Evolutionary conservation across 2,113 vertebrate genomes (phyloP).

Genomic region (Aldabrachelys gigantea): DNA sequence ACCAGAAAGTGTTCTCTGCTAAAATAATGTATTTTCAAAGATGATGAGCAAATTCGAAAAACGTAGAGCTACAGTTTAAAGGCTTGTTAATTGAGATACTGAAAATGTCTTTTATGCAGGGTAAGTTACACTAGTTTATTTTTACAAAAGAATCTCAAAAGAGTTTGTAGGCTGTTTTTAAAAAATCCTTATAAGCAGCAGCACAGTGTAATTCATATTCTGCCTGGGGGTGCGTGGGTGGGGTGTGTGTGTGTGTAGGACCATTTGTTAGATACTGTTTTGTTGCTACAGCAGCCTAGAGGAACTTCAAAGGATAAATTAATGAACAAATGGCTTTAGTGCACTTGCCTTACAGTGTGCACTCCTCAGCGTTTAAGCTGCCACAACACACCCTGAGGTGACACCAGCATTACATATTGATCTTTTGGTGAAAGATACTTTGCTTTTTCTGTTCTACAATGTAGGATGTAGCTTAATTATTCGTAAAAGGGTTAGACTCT

Average conservation of each 20-base stretch:
- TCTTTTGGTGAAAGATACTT: neutral
- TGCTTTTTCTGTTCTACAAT: neutral
- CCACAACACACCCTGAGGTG: slow-evolving; percentile 30
- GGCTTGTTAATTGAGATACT: neutral
- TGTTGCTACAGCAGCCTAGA: slow-evolving; percentile 40
- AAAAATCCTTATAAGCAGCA: neutral
- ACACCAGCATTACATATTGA: slow-evolving; percentile 20
- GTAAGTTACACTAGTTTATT: neutral
- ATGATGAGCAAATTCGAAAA: neutral
- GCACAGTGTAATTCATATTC: rapidly evolving
- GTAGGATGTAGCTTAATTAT: too few relatives aligned
- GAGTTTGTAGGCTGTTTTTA: neutral
- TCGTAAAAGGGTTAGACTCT: neutral
- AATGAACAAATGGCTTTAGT: slow-evolving; percentile 27
- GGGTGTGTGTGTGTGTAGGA: neutral
- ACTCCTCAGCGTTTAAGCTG: slow-evolving; percentile 24
- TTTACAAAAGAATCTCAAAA: neutral
- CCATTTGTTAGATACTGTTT: neutral
- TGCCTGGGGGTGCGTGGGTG: neutral
- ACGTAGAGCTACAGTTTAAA: neutral
- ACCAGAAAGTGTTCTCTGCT: neutral
- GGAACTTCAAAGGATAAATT: slow-evolving; percentile 43
- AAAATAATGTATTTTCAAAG: neutral
- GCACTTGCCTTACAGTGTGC: slow-evolving; percentile 6
- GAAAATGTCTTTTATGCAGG: neutral